phyloP scores from a whole-genome alignment of 1,140 invertebrate species.

The Aphaenogaster floridana region DNA sequence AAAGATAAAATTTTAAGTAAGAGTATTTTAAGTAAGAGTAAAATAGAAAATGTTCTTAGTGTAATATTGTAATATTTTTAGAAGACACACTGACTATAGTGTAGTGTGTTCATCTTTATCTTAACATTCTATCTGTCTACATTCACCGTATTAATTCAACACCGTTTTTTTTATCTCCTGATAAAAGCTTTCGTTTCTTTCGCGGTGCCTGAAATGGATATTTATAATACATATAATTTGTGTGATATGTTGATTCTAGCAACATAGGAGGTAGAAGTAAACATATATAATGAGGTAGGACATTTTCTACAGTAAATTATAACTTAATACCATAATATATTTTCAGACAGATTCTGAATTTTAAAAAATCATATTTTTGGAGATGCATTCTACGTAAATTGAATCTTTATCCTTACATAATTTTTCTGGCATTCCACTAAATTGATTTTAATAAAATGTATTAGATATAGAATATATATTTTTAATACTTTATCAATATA shows the following conservation, averaged over 20 bases:
- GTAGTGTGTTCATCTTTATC: constrained; percentile 45
- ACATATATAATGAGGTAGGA: constrained; percentile 28
- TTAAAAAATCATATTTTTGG: neutral
- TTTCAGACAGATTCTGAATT: no score
- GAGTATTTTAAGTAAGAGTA: constrained; percentile 23
- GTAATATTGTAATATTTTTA: constrained; percentile 63
- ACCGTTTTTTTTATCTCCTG: constrained; percentile 87
- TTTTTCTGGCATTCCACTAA: constrained; percentile 15
- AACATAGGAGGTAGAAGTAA: constrained; percentile 68
- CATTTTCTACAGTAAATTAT: constrained; percentile 2
- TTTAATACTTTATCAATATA: neutral
- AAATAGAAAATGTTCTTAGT: constrained; percentile 59
- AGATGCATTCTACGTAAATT: neutral
- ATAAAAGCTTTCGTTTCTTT: constrained; percentile 86
- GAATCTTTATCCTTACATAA: constrained; percentile 41
- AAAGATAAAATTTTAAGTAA: constrained; percentile 40
- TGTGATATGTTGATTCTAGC: constrained; percentile 41
- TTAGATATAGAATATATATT: constrained; percentile 35
- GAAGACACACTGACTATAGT: constrained; percentile 53
- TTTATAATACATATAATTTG: constrained; percentile 80
- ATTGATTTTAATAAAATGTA: constrained; percentile 15
- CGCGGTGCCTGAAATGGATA: constrained; percentile 86
- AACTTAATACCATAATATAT: constrained; percentile 1
- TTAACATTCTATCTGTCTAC: constrained; percentile 83
- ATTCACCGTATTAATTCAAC: constrained; percentile 84